Evolutionary conservation across 2,113 vertebrate species (phyloP), one percentile per base, ranked within the genome.

Genomic region (Cinclus cinclus): DNA sequence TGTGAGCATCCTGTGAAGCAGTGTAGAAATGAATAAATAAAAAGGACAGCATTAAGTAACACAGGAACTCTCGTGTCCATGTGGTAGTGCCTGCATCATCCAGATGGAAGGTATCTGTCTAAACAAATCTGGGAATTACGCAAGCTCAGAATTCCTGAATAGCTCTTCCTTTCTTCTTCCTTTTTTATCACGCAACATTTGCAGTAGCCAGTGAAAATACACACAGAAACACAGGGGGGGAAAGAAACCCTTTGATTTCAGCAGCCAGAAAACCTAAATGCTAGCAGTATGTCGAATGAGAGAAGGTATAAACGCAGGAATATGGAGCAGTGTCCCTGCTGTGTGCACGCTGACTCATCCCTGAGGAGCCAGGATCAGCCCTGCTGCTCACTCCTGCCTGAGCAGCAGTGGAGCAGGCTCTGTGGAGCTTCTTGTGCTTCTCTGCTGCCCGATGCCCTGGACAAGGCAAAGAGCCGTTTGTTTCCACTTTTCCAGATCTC

Each of bases 31-130:
- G n/a, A 95, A 63, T 81, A 94, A 85, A 67, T 84, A 78, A 63
- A 65, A 73, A 84, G 56, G 18, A 20, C 39, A 83, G 52, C 69
- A 23, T 85, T 93, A 84, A 92, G 63, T 92, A 95, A 87, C 49
- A 74, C 80, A 74, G 63, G 59, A 89, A 82, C 42, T 90, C 55
- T 90, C 17, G 2, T 83, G 89, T 85, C 62, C 56, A 20, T 50
- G 62, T 55, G 58, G 11, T 52, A 18, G 27, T 39, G 80, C 52
- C 20, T 30, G 21, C 71, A 76, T 92, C 70, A 79, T 69, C 70
- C 95, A 91, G 93, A 91, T 87, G 89, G 80, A 92, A 90, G 82
- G 42, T 79, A 76, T 91, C 89, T 85, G 86, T 77, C 86, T 78
- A 52, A 86, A 71, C 75, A 89, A 87, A 95, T 87, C 75, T 90